Base-by-base conservation (phyloP, 2,888 invertebrate species). In the Synanthedon tipuliformis region DNA sequence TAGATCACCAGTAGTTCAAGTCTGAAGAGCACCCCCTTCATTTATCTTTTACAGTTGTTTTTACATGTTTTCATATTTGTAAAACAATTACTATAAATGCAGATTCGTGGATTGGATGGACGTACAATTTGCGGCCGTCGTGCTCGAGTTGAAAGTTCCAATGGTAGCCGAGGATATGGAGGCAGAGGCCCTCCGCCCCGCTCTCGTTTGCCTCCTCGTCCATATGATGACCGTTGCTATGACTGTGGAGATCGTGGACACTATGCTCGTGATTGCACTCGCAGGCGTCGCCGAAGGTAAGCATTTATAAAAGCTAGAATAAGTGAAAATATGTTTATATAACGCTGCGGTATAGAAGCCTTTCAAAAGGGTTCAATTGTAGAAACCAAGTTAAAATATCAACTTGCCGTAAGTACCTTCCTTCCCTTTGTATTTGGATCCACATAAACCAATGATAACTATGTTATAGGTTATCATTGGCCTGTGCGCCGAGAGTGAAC, bases 161-260 rank as follows among this genome's bases (percentile, higher is more conserved):
- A 95, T 69, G 97, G 97, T 16, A 94, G 94, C 74, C 89, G 92
- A 50, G 77, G 86, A 54, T 78, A 77, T 54, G 88, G 86, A 51
- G 81, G 86, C 1, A 88, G 91, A 8, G 90, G 90, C 1, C 90
- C 91, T 0, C 90, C 91, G 1, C 88, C 91, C 53, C 81, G 89
- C 49, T 88, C 88, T 3, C 81, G 89, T 3, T 76, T 89, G 51
- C 92, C 92, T n/a, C 93, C 95, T 16, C 94, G 95, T 69, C 93
- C 96, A 63, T 95, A 95, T 10, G 95, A 96, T 68, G 97, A 97
- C 83, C 92, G 95, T 57, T 97, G 97, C 80, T 97, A 97, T 73
- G 96, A 97, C 73, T 97, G 97, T 81, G 97, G 97, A 41, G 96
- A 95, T 68, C 89, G 95, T 59, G 97, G 97, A 8, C 97, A 97